These are phyloP conservation scores for Helicoverpa armigera DNA, from an alignment of 1,140 invertebrate species.

Conservation along the genomic window DNA sequence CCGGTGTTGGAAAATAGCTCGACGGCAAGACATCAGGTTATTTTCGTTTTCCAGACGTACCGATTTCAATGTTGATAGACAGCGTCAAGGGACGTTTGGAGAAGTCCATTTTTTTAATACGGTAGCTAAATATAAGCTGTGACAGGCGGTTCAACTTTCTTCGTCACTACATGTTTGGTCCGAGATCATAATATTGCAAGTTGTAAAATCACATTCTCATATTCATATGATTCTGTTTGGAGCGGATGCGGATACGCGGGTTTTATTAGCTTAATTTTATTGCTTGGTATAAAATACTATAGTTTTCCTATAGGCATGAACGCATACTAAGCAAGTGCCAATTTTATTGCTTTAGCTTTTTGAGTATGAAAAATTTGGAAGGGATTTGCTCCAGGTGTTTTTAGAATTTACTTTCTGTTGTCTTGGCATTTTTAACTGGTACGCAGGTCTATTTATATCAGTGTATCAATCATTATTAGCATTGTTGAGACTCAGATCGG, in stretches of 20 bases:
- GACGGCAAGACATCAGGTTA: slow-evolving; percentile 55
- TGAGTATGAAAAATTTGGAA: too few relatives aligned
- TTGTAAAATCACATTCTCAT: too few relatives aligned
- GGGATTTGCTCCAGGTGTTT: too few relatives aligned
- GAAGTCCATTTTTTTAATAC: slow-evolving; percentile 35
- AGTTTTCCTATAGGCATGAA: too few relatives aligned
- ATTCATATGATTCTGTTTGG: too few relatives aligned
- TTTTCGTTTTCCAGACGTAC: slow-evolving; percentile 53
- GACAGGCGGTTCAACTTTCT: neutral
- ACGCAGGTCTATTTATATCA: neutral
- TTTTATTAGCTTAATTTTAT: too few relatives aligned
- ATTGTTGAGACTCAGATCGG: slow-evolving; percentile 52
- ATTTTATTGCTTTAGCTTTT: too few relatives aligned
- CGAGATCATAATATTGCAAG: neutral
- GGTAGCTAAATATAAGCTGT: slow-evolving; percentile 1
- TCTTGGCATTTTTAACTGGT: too few relatives aligned
- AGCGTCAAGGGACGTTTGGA: slow-evolving; percentile 22
- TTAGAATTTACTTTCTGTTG: too few relatives aligned
- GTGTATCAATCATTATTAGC: slow-evolving; percentile 1
- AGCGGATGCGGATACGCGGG: too few relatives aligned
- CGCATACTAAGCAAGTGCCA: too few relatives aligned
- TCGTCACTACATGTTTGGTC: neutral
- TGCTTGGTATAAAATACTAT: too few relatives aligned
- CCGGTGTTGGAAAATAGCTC: slow-evolving; percentile 58
- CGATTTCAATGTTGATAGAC: slow-evolving; percentile 35